A percentile compares a stretch with the other conserved stretches of the same genome.
phyloP scores from a whole-genome alignment of 2,888 invertebrate species.

The Stenichneumon culpator region DNA sequence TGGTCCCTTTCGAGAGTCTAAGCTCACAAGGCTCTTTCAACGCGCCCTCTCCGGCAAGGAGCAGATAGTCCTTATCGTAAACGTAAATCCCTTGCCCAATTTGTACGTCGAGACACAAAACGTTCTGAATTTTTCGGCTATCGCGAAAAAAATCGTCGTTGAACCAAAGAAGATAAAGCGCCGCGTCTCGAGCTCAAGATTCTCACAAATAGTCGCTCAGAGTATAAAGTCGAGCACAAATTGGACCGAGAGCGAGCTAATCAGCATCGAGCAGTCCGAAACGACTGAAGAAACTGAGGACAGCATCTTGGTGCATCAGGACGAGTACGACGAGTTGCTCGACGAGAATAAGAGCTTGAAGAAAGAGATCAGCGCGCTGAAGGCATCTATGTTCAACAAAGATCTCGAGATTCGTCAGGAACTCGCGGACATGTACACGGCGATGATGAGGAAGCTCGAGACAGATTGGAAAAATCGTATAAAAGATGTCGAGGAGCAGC shows the following conservation, averaged over 20 bases:
- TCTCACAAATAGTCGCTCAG: conserved; percentile 80
- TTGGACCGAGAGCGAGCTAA: conserved; percentile 78
- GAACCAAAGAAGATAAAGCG: conserved; percentile 74
- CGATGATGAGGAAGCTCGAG: conserved; percentile 80
- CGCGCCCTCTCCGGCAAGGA: conserved; percentile 92
- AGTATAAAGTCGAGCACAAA: conserved; percentile 78
- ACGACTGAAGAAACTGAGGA: conserved; percentile 44
- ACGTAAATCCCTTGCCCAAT: conserved; percentile 91
- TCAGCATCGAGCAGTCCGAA: conserved; percentile 10
- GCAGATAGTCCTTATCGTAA: conserved; percentile 94
- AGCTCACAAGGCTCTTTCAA: conserved; percentile 95
- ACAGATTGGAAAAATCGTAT: conserved; percentile 79
- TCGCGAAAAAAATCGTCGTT: conserved; percentile 89
- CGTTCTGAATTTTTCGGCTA: conserved; percentile 94
- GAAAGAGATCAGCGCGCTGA: conserved; percentile 76
- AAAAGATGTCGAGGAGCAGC: conserved; percentile 78
- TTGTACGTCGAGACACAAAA: conserved; percentile 95
- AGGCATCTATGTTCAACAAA: conserved; percentile 74
- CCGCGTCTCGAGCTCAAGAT: conserved; percentile 76
- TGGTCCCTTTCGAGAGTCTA: conserved; percentile 93
- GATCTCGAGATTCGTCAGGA: conserved; percentile 81
- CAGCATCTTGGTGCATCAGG: conserved; percentile 61
- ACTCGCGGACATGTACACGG: conserved; percentile 78
- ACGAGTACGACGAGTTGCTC: conserved; percentile 78
- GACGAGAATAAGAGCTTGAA: conserved; percentile 78